Conservation (phyloP, 2,888 invertebrate species). For the Clitarchus hookeri region DNA sequence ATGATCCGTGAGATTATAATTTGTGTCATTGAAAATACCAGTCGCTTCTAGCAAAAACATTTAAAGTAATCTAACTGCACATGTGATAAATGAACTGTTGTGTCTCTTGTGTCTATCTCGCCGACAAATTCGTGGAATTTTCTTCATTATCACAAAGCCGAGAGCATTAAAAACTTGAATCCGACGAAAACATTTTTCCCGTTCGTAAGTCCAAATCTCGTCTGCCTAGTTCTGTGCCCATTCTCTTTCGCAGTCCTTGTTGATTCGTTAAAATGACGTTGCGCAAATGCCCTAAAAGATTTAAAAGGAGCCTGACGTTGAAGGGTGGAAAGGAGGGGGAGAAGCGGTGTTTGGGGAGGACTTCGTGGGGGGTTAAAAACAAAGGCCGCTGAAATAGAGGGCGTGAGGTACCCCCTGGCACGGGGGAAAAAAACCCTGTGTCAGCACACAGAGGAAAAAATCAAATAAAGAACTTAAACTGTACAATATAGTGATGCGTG, state of each 20-base stretch:
- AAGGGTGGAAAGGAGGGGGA: not conserved
- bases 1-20: no score
- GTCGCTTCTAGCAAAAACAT: no score
- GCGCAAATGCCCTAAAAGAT: slow-evolving; percentile 33
- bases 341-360: not conserved
- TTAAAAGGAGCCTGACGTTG: slow-evolving; percentile 25
- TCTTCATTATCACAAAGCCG: not conserved
- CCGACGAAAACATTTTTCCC: not conserved
- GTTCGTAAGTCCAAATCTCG: not conserved
- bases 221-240: not conserved
- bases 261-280: slow-evolving; percentile 34
- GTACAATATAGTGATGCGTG: slow-evolving; percentile 25
- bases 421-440: not conserved
- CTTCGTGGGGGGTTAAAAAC: not conserved
- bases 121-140: no score
- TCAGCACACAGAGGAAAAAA: slow-evolving; percentile 31
- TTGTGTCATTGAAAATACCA: no score
- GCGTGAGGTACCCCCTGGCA: not conserved
- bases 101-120: no score
- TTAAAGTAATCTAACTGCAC: no score
- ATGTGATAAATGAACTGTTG: no score
- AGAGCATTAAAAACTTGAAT: slow-evolving; percentile 11
- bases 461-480: slow-evolving; percentile 34
- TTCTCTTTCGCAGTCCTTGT: slow-evolving; percentile 11
- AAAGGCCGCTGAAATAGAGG: not conserved